phyloP scores from a whole-genome alignment of 2,888 invertebrate genomes.

The Lymantria dispar region DNA sequence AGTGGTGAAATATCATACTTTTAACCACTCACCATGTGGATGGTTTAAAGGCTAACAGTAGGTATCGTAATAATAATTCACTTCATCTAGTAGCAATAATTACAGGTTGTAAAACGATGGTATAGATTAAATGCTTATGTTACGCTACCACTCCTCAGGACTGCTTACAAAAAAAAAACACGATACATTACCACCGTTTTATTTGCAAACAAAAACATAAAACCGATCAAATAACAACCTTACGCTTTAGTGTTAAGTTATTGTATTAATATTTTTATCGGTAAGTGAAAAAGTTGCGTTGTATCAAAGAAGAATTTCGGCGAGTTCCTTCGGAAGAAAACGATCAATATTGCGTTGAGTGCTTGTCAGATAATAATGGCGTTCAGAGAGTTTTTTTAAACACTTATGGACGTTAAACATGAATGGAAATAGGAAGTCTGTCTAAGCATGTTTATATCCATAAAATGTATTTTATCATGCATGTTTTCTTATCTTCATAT shows the following conservation, averaged over 20 bases:
- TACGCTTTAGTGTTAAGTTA: constrained; percentile 12
- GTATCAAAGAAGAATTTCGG: constrained; percentile 35
- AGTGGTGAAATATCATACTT: no score
- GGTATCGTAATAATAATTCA: constrained; percentile 14
- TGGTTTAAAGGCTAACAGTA: no score
- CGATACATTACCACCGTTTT: constrained; percentile 39
- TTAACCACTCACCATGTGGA: no score
- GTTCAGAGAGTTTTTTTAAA: constrained; percentile 26
- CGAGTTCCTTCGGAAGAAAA: constrained; percentile 43
- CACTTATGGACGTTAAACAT: constrained; percentile 21
- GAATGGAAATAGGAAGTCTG: constrained; percentile 8
- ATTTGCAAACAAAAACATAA: constrained; percentile 11
- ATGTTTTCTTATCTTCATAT: not conserved
- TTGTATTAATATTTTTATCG: not conserved
- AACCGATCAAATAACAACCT: constrained; percentile 22
- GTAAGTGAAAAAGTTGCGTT: constrained; percentile 6
- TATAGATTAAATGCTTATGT: constrained; percentile 45
- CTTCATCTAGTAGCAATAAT: constrained; percentile 38
- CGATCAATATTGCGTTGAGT: constrained; percentile 51
- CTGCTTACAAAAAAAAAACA: constrained; percentile 46
- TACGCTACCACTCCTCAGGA: constrained; percentile 33
- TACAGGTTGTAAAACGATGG: constrained; percentile 31
- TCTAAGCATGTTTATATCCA: constrained; percentile 1
- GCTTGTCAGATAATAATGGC: constrained; percentile 44
- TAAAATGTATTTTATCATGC: not conserved